Evolutionary conservation across 1,140 invertebrate species (phyloP), one percentile per base, ranked within the genome.

Genomic region (Cherax quadricarinatus): DNA sequence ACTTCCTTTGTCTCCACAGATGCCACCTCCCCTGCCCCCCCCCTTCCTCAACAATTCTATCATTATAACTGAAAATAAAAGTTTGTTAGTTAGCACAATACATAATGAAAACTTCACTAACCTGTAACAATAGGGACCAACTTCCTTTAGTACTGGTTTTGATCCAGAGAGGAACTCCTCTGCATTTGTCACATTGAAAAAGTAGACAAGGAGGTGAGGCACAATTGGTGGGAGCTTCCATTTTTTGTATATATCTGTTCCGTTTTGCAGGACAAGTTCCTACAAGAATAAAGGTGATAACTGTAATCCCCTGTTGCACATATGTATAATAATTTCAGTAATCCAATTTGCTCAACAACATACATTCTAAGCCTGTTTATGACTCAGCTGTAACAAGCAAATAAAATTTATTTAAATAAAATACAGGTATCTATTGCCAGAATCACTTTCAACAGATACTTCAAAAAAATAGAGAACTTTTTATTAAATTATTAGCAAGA

Each of bases 151-250:
- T 53, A 89, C 94, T 7, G 96, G 96, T 85, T 95, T 96, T 4
- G 84, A 93, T 21, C 95, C 95, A 70, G 94, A 90, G 3, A 86
- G 60, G 14, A 96, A 94, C 84, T 95, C 95, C 1, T 95, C 89
- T 6, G 94, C 88, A 94, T 96, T 96, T 10, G 95, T 94, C 2
- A 96, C 94, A 94, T 96, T 95, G 93, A 95, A 96, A 80, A 96
- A 95, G 93, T 95, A 96, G 49, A 96, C 94, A 84, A 95, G 95
- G 66, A 96, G 94, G 91, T 91, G 95, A 95, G 78, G 95, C 95
- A 98, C 97, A 6, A 98, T 97, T 53, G 97, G 97, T 3, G 98
- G 97, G 92, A 97, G 96, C 84, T 96, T 95, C 98, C 98, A 99
- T 93, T 98, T 95, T 89, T 98, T 96, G 95, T 97, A 99, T 30